A percentile compares a stretch with the other conserved stretches of the same genome.
These are phyloP conservation scores for Esox masquinongy DNA, from an alignment of 2,797 vertebrate genomes.

Conservation along the genomic window DNA sequence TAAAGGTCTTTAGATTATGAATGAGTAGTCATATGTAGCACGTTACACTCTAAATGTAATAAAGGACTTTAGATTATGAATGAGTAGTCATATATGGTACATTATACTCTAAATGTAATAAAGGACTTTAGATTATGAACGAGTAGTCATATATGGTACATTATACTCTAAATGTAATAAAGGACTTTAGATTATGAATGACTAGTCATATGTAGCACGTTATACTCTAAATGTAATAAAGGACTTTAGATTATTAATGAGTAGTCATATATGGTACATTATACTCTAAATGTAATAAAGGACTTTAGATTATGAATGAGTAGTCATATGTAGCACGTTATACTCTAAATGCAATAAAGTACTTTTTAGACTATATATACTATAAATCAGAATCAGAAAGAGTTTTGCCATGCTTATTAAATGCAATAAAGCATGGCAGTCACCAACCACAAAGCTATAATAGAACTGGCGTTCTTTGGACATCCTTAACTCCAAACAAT, in stretches of 20 bases:
- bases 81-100: too few relatives aligned
- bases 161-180: conserved; percentile 59
- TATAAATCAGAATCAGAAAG: too few relatives aligned
- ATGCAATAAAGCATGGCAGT: background rate
- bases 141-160: too few relatives aligned
- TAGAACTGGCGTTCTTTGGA: too few relatives aligned
- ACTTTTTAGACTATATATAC: conserved; percentile 22
- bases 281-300: conserved; percentile 63
- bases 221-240: conserved; percentile 63
- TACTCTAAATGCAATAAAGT: conserved; percentile 63
- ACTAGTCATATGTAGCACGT: conserved; percentile 26
- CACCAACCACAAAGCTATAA: conserved; percentile 5
- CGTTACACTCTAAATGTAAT: conserved; percentile 59
- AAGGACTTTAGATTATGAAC: conserved; percentile 52
- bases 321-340: conserved; percentile 22
- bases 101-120: conserved; percentile 32
- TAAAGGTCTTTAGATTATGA: conserved; percentile 53
- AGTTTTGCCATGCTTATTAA: too few relatives aligned
- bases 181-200: conserved; percentile 49
- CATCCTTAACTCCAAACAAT: conserved; percentile 25
- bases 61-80: conserved; percentile 52
- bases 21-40: conserved; percentile 26
- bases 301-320: conserved; percentile 47
- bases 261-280: conserved; percentile 22
- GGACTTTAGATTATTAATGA: conserved; percentile 46